phyloP scores from a whole-genome alignment of 1,140 invertebrate genomes.

The Trichoplusia ni region DNA sequence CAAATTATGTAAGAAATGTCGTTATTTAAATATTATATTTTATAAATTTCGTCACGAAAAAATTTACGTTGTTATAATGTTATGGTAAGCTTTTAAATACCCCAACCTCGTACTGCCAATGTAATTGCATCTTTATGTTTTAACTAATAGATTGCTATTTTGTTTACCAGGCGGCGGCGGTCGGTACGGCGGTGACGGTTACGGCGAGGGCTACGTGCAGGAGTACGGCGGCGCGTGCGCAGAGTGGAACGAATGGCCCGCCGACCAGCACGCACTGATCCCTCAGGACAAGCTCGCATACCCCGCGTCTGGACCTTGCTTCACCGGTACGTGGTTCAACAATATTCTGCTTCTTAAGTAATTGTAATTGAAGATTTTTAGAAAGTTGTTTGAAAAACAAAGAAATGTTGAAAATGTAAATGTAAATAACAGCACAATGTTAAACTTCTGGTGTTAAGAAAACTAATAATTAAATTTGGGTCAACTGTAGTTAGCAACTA shows the following conservation, averaged over 20 bases:
- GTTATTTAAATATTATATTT: too few relatives aligned
- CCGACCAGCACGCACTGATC: conserved; percentile 82
- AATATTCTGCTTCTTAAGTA: too few relatives aligned
- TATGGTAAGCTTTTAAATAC: too few relatives aligned
- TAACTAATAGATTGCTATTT: not conserved
- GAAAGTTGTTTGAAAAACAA: too few relatives aligned
- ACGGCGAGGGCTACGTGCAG: conserved; percentile 89
- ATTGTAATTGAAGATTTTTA: too few relatives aligned
- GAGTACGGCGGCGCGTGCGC: conserved; percentile 87
- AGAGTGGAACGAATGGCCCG: conserved; percentile 78
- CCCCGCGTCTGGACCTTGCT: conserved; percentile 87
- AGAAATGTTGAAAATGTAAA: too few relatives aligned
- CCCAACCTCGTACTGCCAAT: not conserved
- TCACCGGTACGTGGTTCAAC: conserved; percentile 81
- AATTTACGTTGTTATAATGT: too few relatives aligned
- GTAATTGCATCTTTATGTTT: not conserved
- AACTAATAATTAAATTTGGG: not conserved
- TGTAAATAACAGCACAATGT: too few relatives aligned
- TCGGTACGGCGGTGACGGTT: conserved; percentile 84
- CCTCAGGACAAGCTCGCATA: conserved; percentile 82
- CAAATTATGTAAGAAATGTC: too few relatives aligned
- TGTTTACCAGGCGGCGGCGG: conserved; percentile 51
- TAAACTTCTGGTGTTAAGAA: too few relatives aligned
- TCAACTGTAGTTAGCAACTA: too few relatives aligned
- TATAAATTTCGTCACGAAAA: too few relatives aligned